Conservation (phyloP, 2,888 invertebrate species). For the Ashinkailepas kermadecensis region DNA sequence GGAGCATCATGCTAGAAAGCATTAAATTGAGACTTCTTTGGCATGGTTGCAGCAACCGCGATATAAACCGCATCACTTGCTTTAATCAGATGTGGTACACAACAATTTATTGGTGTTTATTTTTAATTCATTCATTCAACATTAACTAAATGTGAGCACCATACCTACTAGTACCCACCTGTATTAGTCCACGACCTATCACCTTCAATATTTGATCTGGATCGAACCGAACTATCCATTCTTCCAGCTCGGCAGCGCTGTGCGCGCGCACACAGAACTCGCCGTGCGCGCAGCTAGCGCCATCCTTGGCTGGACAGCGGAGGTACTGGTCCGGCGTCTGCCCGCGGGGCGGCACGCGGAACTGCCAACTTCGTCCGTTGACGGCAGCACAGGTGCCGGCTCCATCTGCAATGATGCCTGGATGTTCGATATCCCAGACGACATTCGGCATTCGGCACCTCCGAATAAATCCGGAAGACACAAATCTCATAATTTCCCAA, state of each 20-base stretch:
- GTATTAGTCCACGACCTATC: not conserved
- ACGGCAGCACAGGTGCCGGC: too few species aligned
- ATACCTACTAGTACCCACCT: not conserved
- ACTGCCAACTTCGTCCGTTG: conserved; percentile 35
- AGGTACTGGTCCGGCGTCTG: conserved; percentile 56
- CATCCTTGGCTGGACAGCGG: conserved; percentile 46
- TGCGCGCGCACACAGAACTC: conserved; percentile 67
- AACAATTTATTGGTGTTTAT: not conserved
- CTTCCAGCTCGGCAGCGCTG: conserved; percentile 58
- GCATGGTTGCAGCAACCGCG: not conserved
- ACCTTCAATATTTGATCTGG: not conserved
- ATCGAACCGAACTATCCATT: conserved; percentile 65
- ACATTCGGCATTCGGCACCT: too few species aligned
- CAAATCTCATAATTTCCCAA: too few species aligned
- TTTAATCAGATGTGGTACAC: not conserved
- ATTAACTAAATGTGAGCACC: not conserved
- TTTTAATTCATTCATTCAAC: not conserved
- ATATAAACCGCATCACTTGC: not conserved
- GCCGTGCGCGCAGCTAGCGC: conserved; percentile 56
- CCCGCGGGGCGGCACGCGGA: conserved; percentile 59
- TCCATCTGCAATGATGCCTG: too few species aligned
- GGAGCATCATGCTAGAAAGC: too few species aligned
- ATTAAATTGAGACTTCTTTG: not conserved
- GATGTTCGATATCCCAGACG: too few species aligned
- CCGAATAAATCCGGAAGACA: too few species aligned